Percentiles rank a stretch among this genome's conserved stretches.
Evolutionary conservation across 2,797 vertebrate genomes (phyloP).

Genomic region (Pipistrellus pipistrellus): DNA sequence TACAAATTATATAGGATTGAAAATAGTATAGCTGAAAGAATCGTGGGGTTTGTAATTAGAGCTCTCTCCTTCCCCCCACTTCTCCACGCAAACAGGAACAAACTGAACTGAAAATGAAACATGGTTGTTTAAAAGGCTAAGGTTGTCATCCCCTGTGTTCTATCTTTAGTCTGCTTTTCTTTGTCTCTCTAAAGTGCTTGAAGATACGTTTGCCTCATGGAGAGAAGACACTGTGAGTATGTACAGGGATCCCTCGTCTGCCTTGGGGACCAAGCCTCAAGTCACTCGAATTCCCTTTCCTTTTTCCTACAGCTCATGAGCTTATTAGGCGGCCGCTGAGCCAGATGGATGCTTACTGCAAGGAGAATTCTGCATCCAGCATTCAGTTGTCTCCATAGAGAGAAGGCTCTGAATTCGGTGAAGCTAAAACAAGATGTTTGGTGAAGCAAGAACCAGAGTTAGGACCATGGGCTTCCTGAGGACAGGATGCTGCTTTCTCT

Average conservation of each 20-base stretch:
- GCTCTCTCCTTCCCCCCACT: background rate
- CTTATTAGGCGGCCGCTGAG: background rate
- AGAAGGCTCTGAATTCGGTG: background rate
- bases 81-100: slow-evolving; percentile 54
- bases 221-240: background rate
- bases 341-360: background rate
- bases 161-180: slow-evolving; percentile 58
- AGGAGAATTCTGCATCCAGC: slow-evolving; percentile 1
- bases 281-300: background rate
- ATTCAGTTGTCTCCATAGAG: background rate
- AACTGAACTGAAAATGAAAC: slow-evolving; percentile 49
- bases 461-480: background rate
- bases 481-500: background rate
- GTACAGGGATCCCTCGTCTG: no score
- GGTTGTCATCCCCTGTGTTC: slow-evolving; percentile 38
- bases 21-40: slow-evolving; percentile 78
- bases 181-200: background rate
- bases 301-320: background rate
- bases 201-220: background rate
- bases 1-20: slow-evolving; percentile 79
- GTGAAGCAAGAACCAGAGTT: no score
- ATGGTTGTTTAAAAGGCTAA: slow-evolving; percentile 66
- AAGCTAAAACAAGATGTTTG: background rate
- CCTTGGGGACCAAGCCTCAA: background rate
- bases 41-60: slow-evolving; percentile 68